phyloP scores from a whole-genome alignment of 2,113 vertebrate genomes.

The Cryptoleucopteryx plumbea region DNA sequence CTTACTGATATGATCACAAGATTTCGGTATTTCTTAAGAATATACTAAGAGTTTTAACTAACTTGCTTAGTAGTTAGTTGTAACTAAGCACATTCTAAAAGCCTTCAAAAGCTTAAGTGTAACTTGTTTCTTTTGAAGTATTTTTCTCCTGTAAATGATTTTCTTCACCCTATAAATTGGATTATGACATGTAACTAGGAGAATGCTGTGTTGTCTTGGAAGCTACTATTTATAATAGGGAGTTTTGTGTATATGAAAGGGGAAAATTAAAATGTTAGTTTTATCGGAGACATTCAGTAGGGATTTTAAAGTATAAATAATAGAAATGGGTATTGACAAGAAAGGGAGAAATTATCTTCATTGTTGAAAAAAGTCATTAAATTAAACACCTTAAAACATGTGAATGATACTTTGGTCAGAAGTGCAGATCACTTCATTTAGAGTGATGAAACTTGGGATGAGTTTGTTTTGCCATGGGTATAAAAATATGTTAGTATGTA shows the following conservation, averaged over 20 bases:
- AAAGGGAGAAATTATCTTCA: not conserved
- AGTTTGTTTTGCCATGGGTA: not conserved
- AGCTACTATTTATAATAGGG: not conserved
- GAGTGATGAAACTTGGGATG: not conserved
- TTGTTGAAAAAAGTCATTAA: not conserved
- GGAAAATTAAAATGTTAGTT: not conserved
- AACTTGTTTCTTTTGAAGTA: not conserved
- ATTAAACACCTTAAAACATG: not conserved
- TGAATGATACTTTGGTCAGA: not conserved
- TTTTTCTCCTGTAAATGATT: not conserved
- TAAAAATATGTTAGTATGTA: not conserved
- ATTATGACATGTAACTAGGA: not conserved
- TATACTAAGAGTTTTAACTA: not conserved
- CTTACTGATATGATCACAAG: not conserved
- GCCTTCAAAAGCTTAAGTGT: not conserved
- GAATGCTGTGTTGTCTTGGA: not conserved
- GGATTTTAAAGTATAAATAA: not conserved
- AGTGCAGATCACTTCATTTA: not conserved
- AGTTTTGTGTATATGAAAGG: not conserved
- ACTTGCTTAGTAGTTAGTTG: not conserved
- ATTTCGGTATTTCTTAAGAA: not conserved
- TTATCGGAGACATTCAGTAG: not conserved
- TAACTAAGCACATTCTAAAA: conserved; percentile 6
- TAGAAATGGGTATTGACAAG: not conserved
- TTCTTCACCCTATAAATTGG: not conserved